Evolutionary conservation across 2,113 vertebrate genomes (phyloP).

Genomic region (Mirza zaza): DNA sequence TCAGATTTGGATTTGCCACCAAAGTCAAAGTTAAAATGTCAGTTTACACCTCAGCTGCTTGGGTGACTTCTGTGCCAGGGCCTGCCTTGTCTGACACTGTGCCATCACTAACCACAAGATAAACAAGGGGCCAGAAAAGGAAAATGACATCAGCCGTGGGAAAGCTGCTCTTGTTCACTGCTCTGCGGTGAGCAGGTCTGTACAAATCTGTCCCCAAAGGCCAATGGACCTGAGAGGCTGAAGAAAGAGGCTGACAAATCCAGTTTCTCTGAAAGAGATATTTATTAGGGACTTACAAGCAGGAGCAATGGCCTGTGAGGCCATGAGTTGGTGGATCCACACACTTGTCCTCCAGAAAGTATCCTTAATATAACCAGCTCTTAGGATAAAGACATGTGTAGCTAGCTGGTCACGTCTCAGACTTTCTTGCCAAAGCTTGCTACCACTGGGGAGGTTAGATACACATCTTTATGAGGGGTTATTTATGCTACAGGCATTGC

Average conservation of each 20-base stretch:
- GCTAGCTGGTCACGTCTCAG: neutral
- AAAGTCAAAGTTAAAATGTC: neutral
- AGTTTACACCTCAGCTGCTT: neutral
- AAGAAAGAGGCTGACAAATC: neutral
- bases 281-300: neutral
- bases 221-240: neutral
- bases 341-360: neutral
- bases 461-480: neutral
- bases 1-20: neutral
- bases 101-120: neutral
- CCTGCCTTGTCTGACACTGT: neutral
- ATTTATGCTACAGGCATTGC: neutral
- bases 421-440: neutral
- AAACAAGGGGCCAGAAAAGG: neutral
- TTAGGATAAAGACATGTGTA: neutral
- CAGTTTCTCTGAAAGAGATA: neutral
- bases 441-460: neutral
- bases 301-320: neutral
- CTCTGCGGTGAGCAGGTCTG: neutral
- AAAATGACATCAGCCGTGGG: neutral
- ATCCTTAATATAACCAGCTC: neutral
- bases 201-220: neutral
- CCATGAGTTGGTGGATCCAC: neutral
- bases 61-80: neutral
- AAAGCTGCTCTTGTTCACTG: neutral